Percentiles rank a stretch among this genome's conserved stretches.
phyloP scores from a whole-genome alignment of 1,140 invertebrate species.

The Zaprionus inermis region DNA sequence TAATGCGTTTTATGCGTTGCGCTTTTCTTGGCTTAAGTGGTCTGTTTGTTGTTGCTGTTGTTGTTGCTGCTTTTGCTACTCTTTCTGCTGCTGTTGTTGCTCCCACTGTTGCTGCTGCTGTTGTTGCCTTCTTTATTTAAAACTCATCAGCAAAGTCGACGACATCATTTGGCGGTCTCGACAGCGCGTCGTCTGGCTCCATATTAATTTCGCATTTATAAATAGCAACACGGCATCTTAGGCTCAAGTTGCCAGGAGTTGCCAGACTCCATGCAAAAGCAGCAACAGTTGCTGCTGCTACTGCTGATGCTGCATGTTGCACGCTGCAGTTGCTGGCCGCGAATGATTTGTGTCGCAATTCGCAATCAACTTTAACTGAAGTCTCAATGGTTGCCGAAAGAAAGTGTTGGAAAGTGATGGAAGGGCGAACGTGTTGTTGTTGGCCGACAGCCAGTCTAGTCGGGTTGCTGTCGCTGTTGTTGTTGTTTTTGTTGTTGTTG shows the following conservation, averaged over 20 bases:
- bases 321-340: slow-evolving; percentile 35
- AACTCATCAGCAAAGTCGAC: slow-evolving; percentile 75
- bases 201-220: slow-evolving; percentile 72
- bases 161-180: slow-evolving; percentile 72
- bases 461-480: neutral
- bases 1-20: slow-evolving; percentile 65
- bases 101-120: slow-evolving; percentile 23
- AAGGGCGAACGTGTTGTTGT: slow-evolving; percentile 16
- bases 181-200: slow-evolving; percentile 46
- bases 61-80: slow-evolving; percentile 36
- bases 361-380: slow-evolving; percentile 13
- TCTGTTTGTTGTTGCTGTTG: slow-evolving; percentile 34
- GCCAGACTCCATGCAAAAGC: slow-evolving; percentile 30
- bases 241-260: slow-evolving; percentile 40
- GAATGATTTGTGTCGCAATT: slow-evolving; percentile 52
- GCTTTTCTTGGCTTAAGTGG: slow-evolving; percentile 58
- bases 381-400: slow-evolving; percentile 22
- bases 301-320: slow-evolving; percentile 44
- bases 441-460: slow-evolving; percentile 75
- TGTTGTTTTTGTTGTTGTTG: slow-evolving; percentile 16
- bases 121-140: slow-evolving; percentile 72
- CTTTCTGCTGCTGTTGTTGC: slow-evolving; percentile 24
- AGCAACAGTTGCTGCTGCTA: slow-evolving; percentile 32
- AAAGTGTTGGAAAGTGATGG: slow-evolving; percentile 9
- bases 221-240: slow-evolving; percentile 52